Evolutionary conservation across 1,140 invertebrate genomes (phyloP).

Genomic region (Leptinotarsa undecemlineata): DNA sequence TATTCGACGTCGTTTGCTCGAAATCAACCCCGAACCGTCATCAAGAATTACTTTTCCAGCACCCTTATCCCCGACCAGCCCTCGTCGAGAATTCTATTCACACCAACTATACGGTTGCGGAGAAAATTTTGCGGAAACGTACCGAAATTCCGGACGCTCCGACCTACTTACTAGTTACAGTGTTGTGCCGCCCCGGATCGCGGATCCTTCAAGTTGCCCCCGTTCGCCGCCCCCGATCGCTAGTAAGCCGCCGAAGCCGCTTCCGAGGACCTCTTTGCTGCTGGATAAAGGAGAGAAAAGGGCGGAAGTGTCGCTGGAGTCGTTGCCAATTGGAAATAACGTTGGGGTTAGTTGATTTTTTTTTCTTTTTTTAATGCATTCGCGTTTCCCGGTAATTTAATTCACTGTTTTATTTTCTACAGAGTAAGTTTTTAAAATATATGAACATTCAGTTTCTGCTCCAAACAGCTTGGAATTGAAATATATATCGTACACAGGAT

Average conservation of each 20-base stretch:
- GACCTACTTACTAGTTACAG: conserved; percentile 37
- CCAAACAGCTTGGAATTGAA: too few relatives aligned
- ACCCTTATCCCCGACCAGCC: background rate
- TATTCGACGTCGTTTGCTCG: background rate
- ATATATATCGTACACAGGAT: too few relatives aligned
- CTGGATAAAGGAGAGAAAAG: background rate
- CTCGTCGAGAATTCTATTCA: conserved; percentile 11
- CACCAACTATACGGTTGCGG: background rate
- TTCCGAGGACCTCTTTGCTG: conserved; percentile 12
- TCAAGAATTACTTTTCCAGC: conserved; percentile 4
- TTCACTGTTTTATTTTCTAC: too few relatives aligned
- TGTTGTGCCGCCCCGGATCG: conserved; percentile 20
- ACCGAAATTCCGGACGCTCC: conserved; percentile 14
- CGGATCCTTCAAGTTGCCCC: conserved; percentile 17
- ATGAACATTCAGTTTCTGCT: too few relatives aligned
- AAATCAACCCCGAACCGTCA: background rate
- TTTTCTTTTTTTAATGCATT: background rate
- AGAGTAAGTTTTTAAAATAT: too few relatives aligned
- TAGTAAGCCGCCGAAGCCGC: conserved; percentile 14
- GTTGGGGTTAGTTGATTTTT: background rate
- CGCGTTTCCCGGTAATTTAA: too few relatives aligned
- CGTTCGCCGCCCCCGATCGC: conserved; percentile 23
- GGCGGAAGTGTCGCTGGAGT: background rate
- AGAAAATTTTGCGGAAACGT: background rate
- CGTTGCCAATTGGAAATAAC: background rate